Base-by-base conservation (phyloP, 1,140 invertebrate species). In the Drosophila sulfurigaster region DNA sequence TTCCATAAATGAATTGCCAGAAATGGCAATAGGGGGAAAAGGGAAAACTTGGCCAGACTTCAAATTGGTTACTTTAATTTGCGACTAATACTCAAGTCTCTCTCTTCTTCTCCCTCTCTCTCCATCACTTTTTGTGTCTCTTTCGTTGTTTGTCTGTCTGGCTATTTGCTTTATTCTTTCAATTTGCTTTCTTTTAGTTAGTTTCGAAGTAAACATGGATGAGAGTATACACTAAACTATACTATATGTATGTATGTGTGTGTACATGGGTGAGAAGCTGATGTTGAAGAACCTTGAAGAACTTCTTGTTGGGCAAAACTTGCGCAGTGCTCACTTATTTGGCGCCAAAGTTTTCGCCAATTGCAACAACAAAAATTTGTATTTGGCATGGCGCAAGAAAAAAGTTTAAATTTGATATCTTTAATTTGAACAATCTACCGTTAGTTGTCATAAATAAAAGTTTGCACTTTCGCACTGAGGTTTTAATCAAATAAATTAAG, bases 341-440 rank as follows among this genome's bases (percentile, higher is more conserved):
- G 79, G 82, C 79, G 82, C 82, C 82, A 70, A 76, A 87, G 81
- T 87, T 87, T 72, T 54, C 62, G 70, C 51, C 63, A 63, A 87
- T 79, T 88, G 67, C 63, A 46, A 78, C 77, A 88, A 25, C 20
- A 25, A 25, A 20, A 76, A 67, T 75, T 77, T 35, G 38, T 49
- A 32, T 65, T 63, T 70, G 60, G 51, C 63, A 57, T 35, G 8
- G 41, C 45, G 8, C 0, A 25, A 25, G 20, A 25, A 38, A 35
- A 75, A 77, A 82, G 58, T 71, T 80, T 71, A 58, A 79, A 79
- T 75, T 80, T 79, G 76, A 88, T 82, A 75, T 71, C 63, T 80
- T 87, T 75, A 82, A 82, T 88, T 79, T 88, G 11, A 66, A 64
- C 54, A 59, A 20, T 28, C 59, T 51, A 60, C 38, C 58, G 38